Base-by-base conservation (phyloP, 2,888 invertebrate genomes). In the Priocnemis perturbator region DNA sequence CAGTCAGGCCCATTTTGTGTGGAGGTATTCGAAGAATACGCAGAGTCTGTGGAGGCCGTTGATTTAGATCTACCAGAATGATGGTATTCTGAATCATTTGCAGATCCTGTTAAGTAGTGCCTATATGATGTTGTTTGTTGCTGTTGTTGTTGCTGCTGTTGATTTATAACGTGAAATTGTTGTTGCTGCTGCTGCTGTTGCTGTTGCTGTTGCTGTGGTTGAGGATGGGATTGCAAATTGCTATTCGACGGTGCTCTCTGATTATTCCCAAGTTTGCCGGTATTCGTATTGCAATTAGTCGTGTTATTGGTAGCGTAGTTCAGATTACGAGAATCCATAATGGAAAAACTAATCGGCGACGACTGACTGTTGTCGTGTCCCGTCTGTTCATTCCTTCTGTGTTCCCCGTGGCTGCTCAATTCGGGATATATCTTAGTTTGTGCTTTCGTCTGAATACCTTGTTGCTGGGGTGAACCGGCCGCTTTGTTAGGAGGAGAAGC, bases 401-500 rank as follows among this genome's bases (percentile, higher is more conserved):
- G 83, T 26, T 90, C 90, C 3, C 83, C 82, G 59, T 89, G 89
- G 61, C 77, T 87, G 7, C 79, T 80, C 78, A 94, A 82, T 84
- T 95, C 95, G 64, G 94, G 93, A 88, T 95, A 95, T 81, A 94
- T 93, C 90, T 95, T 95, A 79, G 93, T 92, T 90, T 95, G 94
- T 77, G 94, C 93, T 90, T 95, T 95, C 71, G 94, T 93, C 89
- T 94, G 94, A 79, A 94, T 92, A 19, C 71, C 73, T 53, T 84
- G 85, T 26, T 81, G 85, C 26, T 81, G 47, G 0, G 76, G 50
- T 4, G 81, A 59, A 14, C 78, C 63, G 3, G 75, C 69, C 3
- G 77, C 50, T 74, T 87, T 87, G 19, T 80, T 84, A 74, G 91
- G 90, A 50, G 91, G 92, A 21, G 92, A 91, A 45, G 92, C 90